Base-by-base conservation (phyloP, 2,888 invertebrate species). In the Cephus runcator region DNA sequence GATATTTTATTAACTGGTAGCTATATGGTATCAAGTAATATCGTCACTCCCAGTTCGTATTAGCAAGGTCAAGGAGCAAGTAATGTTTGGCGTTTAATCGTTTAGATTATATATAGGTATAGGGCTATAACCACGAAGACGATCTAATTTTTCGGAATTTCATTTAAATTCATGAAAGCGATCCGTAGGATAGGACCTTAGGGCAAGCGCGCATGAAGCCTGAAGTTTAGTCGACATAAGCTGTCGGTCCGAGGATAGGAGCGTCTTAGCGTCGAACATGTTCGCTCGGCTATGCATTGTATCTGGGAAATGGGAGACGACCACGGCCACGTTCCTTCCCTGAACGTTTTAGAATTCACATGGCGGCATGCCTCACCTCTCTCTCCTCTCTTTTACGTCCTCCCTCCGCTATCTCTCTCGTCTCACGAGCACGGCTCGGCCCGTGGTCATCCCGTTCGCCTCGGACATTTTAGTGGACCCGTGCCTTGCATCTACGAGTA, bases 301-400 rank as follows among this genome's bases (percentile, higher is more conserved):
- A 74, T 75, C 56, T 73, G 77, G 77, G 79, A 79, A 81, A 81
- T 77, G 73, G 71, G 78, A 77, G 40, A 80, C 34, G 34, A 71
- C 76, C 35, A 31, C 75, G 73, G 31, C 74, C 76, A 35, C 35
- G 74, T 69, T 77, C 73, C 84, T 85, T 81, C 83, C 83, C 83
- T 80, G 79, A 83, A 84, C 85, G 86, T 85, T 88, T 90, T 90
- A 88, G 87, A 90, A 90, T 90, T 90, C 90, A 88, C 87, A 82
- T 85, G 81, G 83, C 79, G 82, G 82, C 85, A 80, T 80, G 84
- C 74, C 83, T 76, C 75, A 9, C 76, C 56, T 73, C 71, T 56
- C 56, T 56, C 23, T 23, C 9, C 56, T 56, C 56, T 56, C 56
- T 23, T 56, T 9, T 23, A 23, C 23, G 9, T 56, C 23, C 23